Conservation (phyloP, 2,888 invertebrate species). For the Ophion ellenae region DNA sequence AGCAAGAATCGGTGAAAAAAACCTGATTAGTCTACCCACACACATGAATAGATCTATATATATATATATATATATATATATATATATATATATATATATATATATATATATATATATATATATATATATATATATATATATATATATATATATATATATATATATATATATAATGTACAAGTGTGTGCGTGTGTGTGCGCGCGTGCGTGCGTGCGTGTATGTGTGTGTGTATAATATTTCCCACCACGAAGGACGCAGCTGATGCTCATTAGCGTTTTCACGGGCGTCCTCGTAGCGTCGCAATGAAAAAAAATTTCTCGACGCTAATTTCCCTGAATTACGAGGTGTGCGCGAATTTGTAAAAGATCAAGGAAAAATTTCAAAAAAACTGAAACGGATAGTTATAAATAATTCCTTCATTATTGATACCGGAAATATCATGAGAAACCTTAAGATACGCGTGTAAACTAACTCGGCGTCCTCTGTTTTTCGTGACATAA, state of each 20-base stretch:
- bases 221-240: not conserved
- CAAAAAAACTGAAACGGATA: not conserved
- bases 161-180: too few species aligned
- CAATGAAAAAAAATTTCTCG: not conserved
- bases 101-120: too few species aligned
- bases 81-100: too few species aligned
- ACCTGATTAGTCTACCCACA: not conserved
- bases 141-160: too few species aligned
- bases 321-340: not conserved
- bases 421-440: not conserved
- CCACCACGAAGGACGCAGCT: not conserved
- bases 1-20: too few species aligned
- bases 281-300: not conserved
- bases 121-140: too few species aligned
- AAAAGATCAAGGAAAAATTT: not conserved
- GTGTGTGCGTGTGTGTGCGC: too few species aligned
- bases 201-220: not conserved
- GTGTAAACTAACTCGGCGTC: not conserved
- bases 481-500: constrained; percentile 31
- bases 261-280: not conserved
- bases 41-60: too few species aligned
- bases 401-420: not conserved
- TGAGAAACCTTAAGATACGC: constrained; percentile 10
- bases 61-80: too few species aligned
- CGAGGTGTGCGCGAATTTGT: not conserved